Evolutionary conservation across 1,140 invertebrate species (phyloP).

Genomic region (Drosophila repleta): DNA sequence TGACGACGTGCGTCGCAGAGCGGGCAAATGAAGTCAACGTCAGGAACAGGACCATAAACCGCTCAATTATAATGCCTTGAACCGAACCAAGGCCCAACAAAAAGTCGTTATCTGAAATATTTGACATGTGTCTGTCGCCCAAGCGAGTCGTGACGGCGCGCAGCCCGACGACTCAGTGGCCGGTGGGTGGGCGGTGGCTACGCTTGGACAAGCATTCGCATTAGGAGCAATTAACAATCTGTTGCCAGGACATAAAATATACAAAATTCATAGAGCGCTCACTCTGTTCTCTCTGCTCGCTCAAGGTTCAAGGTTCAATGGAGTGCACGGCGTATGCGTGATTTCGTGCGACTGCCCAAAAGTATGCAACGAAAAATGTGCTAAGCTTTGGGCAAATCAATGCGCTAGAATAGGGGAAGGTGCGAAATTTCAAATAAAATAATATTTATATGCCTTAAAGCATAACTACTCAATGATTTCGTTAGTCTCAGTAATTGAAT

Average conservation of each 20-base stretch:
- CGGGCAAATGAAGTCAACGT: constrained; percentile 59
- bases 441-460: no score
- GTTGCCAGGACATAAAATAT: constrained; percentile 42
- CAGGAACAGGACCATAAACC: constrained; percentile 53
- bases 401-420: not conserved
- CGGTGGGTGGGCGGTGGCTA: not conserved
- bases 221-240: constrained; percentile 66
- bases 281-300: no score
- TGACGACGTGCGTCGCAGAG: constrained; percentile 26
- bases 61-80: constrained; percentile 74
- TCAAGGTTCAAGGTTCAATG: constrained; percentile 61
- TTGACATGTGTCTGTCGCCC: constrained; percentile 60
- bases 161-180: not conserved
- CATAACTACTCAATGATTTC: no score
- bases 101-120: constrained; percentile 80
- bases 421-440: not conserved
- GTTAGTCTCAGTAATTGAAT: no score
- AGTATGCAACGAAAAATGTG: constrained; percentile 27
- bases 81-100: constrained; percentile 32
- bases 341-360: constrained; percentile 34
- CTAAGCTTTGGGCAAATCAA: not conserved
- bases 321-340: constrained; percentile 31
- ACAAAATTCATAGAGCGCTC: constrained; percentile 31
- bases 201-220: constrained; percentile 42
- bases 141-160: constrained; percentile 1